Evolutionary conservation across 2,113 vertebrate species (phyloP), one percentile per base, ranked within the genome.

Genomic region (Cavia porcellus): DNA sequence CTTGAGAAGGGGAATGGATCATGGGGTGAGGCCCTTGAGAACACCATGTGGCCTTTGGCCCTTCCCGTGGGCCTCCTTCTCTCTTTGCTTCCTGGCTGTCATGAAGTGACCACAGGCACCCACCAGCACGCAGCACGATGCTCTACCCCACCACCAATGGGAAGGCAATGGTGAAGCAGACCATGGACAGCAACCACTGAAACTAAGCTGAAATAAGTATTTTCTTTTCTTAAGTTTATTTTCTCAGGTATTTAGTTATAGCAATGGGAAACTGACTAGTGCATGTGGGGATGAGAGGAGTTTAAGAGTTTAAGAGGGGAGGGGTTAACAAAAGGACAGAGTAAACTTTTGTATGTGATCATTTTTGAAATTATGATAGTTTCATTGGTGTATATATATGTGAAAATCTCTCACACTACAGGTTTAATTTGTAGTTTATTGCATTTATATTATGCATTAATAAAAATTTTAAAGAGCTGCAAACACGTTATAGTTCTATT

Each of bases 371-470:
- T 61, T 72, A 9, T 92, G 45, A 32, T 52, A 28, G 47, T 80
- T 84, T 94, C 25, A 50, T 66, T 38, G 13, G 52, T 24, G 12
- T 59, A 59, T 70, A 32, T 9, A 61, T 19, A 30, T 42, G 35
- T 87, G 61, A 84, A 83, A 32, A 91, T 85, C 17, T 85, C 89
- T 92, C 61, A 84, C 24, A 50, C 50, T 50, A 10, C 11, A 17
- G 14, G 79, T 92, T 70, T 90, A 89, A 83, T 38, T 42, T 45
- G 13, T 59, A 30, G 55, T 32, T 92, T 88, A 89, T 72, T 92
- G 52, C 52, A 80, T 75, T 97, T 88, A 9, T 8, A 77, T 72
- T 70, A 66, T 79, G 59, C 38, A n/a, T 95, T 59, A 88, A 35
- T 70, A 74, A 74, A 13, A 38, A 20, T 38, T 79, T 50, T 70